Base-by-base conservation (phyloP, 2,888 invertebrate genomes). In the Scaptodrosophila latifasciaeformis region DNA sequence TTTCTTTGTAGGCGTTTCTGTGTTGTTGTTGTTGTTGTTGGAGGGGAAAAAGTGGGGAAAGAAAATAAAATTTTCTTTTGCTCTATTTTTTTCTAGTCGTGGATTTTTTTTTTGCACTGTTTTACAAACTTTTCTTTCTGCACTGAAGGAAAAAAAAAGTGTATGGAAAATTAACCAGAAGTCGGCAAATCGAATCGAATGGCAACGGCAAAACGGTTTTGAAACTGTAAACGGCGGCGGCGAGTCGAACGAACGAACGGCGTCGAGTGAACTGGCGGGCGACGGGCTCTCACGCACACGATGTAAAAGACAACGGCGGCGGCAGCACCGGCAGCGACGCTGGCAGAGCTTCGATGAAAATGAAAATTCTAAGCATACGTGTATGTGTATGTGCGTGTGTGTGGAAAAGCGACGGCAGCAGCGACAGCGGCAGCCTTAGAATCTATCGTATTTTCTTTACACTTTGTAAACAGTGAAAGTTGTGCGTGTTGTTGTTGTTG, bases 211-310 rank as follows among this genome's bases (percentile, higher is more conserved):
- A 10, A 34, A n/a, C n/a, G n/a, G n/a, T n/a, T n/a, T n/a, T n/a
- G n/a, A n/a, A n/a, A n/a, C n/a, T n/a, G n/a, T n/a, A n/a, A 19
- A 48, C 40, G 31, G 53, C 30, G 51, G 30, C 37, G 34, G 30
- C 24, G 63, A 56, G 65, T 55, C 72, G 67, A 65, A 76, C 77
- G 55, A 66, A 67, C 67, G 72, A 71, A 77, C 77, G 70, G 70
- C 68, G 70, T 70, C 68, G 68, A 72, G 70, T 72, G 70, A 72
- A 72, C 72, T 72, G 77, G 18, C 37, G 15, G 37, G 37, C 37
- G 15, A 34, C 15, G n/a, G 13, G 15, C 2, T n/a, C 31, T 31
- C 4, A 31, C 5, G 31, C 5, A 34, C 13, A 34, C 34, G 2
- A 34, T 34, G 34, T 15, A 37, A 37, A 18, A 17, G 19, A 7